These are phyloP conservation scores for Xenopus borealis DNA, from an alignment of 2,113 vertebrate species.

Conservation along the genomic window DNA sequence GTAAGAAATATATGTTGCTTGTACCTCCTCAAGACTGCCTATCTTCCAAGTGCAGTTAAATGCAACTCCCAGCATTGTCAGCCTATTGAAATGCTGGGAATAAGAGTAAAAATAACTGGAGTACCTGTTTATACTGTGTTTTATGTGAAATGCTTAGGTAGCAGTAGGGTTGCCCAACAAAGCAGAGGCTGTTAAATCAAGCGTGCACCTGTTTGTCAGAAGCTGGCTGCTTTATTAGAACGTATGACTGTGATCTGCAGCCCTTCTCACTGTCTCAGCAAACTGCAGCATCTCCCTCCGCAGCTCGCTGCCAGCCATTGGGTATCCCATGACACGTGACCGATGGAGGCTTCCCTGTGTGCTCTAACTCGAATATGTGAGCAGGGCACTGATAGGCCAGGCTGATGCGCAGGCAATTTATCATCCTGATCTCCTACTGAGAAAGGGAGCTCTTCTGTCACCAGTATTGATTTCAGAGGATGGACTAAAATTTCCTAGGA, in stretches of 20 bases:
- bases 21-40: too few relatives aligned
- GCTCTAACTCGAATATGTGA: conserved; percentile 64
- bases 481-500: conserved; percentile 82
- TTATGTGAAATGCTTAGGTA: too few relatives aligned
- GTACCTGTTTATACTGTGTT: too few relatives aligned
- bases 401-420: conserved; percentile 85
- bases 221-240: conserved; percentile 18
- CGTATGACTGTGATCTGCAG: conserved; percentile 38
- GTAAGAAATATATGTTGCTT: too few relatives aligned
- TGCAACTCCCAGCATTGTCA: too few relatives aligned
- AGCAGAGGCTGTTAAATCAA: neutral
- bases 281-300: conserved; percentile 65
- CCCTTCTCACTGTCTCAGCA: conserved; percentile 36
- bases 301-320: conserved; percentile 62
- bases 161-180: too few relatives aligned
- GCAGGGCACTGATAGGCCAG: conserved; percentile 88
- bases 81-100: too few relatives aligned
- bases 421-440: conserved; percentile 89
- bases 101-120: too few relatives aligned
- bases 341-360: conserved; percentile 58
- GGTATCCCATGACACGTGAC: conserved; percentile 73
- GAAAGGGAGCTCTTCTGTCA: conserved; percentile 81
- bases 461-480: conserved; percentile 83
- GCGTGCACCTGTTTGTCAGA: neutral
- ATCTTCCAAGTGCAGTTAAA: too few relatives aligned